These are phyloP conservation scores for Promerops cafer DNA, from an alignment of 2,113 vertebrate genomes.

Conservation along the genomic window DNA sequence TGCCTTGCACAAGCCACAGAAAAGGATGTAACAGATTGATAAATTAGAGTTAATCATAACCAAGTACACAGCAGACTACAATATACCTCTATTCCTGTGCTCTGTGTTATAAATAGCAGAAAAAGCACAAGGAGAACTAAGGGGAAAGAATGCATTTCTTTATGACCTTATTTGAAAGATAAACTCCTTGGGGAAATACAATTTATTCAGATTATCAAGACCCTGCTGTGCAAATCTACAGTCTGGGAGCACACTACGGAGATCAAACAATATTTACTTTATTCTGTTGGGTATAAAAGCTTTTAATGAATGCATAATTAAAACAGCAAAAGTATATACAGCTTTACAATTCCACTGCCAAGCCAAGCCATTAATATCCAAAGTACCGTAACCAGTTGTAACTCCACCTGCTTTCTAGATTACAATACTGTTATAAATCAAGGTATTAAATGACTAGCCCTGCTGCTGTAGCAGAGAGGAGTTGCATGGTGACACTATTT, in stretches of 20 bases:
- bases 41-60: constrained; percentile 66
- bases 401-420: constrained; percentile 78
- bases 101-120: constrained; percentile 61
- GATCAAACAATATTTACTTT: constrained; percentile 90
- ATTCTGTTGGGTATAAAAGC: constrained; percentile 84
- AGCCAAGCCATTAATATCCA: constrained; percentile 79
- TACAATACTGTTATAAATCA: constrained; percentile 71
- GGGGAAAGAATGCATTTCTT: constrained; percentile 76
- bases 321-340: constrained; percentile 78
- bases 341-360: constrained; percentile 76
- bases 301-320: constrained; percentile 89
- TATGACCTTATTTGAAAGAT: constrained; percentile 85
- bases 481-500: background rate
- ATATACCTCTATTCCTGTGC: constrained; percentile 43
- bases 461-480: background rate
- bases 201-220: constrained; percentile 87
- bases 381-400: constrained; percentile 67
- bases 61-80: constrained; percentile 42
- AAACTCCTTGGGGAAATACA: constrained; percentile 84
- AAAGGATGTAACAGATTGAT: constrained; percentile 57
- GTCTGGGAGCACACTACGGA: constrained; percentile 82
- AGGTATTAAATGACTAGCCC: constrained; percentile 37
- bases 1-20: constrained; percentile 32
- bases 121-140: constrained; percentile 72
- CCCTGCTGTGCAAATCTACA: constrained; percentile 86